A percentile compares a stretch with the other conserved stretches of the same genome.
Conservation (phyloP, 2,797 vertebrate species). For the Gallirallus australis region DNA sequence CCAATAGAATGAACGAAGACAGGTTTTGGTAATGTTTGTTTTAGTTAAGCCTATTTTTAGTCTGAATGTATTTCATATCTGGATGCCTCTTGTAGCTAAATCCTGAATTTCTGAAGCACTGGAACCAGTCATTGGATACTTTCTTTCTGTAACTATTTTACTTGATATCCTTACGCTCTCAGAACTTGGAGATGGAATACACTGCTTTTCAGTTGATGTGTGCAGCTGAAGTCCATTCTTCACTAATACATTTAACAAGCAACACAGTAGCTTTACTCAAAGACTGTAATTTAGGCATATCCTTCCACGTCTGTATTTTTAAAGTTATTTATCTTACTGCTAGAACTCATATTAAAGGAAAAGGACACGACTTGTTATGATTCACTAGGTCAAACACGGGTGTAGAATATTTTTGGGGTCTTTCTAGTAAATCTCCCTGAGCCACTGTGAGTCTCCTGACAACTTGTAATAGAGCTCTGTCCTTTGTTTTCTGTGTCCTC, state of each 20-base stretch:
- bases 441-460: not conserved
- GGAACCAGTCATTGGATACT: not conserved
- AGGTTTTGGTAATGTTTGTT: not conserved
- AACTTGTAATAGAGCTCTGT: not conserved
- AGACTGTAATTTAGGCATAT: not conserved
- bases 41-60: not conserved
- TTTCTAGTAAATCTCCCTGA: not conserved
- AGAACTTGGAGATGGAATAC: not conserved
- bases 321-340: not conserved
- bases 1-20: not conserved
- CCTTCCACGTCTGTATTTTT: not conserved
- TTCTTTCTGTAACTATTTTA: not conserved
- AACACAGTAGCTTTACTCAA: not conserved
- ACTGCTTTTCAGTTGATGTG: not conserved
- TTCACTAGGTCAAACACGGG: not conserved
- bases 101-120: not conserved
- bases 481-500: not conserved
- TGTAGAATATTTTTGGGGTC: not conserved
- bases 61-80: not conserved
- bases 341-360: not conserved
- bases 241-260: not conserved
- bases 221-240: not conserved
- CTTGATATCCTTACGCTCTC: not conserved
- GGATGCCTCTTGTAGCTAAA: not conserved
- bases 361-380: not conserved